Evolutionary conservation across 2,888 invertebrate species (phyloP).

Genomic region (Chrysolina americana): DNA sequence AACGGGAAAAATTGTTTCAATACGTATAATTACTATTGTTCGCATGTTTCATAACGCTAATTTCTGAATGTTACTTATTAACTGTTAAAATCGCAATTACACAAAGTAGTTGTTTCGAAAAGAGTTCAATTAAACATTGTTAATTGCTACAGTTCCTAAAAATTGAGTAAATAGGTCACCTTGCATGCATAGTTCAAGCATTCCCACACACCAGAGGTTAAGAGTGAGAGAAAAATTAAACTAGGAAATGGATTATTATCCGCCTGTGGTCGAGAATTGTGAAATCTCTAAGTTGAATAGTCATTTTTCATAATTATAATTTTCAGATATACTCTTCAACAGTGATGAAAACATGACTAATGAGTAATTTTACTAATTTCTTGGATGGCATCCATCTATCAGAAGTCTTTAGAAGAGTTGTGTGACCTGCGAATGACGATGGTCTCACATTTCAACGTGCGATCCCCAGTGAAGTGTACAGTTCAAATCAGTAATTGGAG

Average conservation of each 20-base stretch:
- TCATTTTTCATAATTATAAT: too few relatives aligned
- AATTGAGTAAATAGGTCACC: conserved; percentile 17
- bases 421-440: too few relatives aligned
- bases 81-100: conserved; percentile 7
- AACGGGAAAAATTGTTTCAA: conserved; percentile 1
- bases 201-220: neutral
- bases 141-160: conserved; percentile 9
- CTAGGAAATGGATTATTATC: neutral
- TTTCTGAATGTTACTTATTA: conserved; percentile 13
- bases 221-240: neutral
- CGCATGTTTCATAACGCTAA: conserved; percentile 9
- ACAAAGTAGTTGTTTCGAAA: conserved; percentile 13
- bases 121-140: neutral
- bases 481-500: too few relatives aligned
- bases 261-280: neutral
- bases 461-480: too few relatives aligned
- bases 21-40: conserved; percentile 25
- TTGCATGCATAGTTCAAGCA: neutral
- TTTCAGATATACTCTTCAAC: too few relatives aligned
- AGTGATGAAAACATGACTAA: too few relatives aligned
- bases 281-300: neutral
- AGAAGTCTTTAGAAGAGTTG: too few relatives aligned
- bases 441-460: too few relatives aligned
- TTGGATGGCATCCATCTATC: too few relatives aligned
- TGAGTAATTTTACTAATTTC: too few relatives aligned